phyloP scores from a whole-genome alignment of 2,113 vertebrate genomes.

The Limanda limanda region DNA sequence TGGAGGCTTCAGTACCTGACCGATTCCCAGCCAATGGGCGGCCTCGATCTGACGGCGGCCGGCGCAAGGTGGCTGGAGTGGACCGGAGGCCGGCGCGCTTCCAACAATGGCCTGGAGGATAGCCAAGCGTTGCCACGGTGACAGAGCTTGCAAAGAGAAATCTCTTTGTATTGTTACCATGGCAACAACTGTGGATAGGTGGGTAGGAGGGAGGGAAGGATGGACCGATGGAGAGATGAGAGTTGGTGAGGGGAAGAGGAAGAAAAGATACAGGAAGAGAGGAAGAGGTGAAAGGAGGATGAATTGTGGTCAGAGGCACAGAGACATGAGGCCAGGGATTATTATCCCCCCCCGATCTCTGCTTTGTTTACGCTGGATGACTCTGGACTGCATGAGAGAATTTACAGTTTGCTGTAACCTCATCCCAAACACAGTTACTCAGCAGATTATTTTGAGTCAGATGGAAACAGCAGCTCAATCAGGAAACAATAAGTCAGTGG shows the following conservation, averaged over 20 bases:
- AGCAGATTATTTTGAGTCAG: conserved; percentile 69
- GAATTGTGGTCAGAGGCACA: conserved; percentile 17
- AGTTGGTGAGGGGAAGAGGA: conserved; percentile 13
- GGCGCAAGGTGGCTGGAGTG: conserved; percentile 26
- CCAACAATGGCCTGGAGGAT: conserved; percentile 76
- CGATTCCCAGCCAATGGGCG: neutral
- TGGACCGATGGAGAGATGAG: conserved; percentile 17
- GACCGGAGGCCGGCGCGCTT: conserved; percentile 52
- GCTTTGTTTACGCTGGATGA: conserved; percentile 61
- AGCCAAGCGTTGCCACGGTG: conserved; percentile 80
- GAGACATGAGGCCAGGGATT: conserved; percentile 37
- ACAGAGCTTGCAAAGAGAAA: conserved; percentile 74
- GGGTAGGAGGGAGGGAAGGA: conserved; percentile 25
- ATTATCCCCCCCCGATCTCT: conserved; percentile 38
- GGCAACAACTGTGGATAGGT: conserved; percentile 76
- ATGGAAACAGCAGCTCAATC: conserved; percentile 32
- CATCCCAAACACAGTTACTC: conserved; percentile 75
- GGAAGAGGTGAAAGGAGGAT: conserved; percentile 16
- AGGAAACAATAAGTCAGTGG: conserved; percentile 43
- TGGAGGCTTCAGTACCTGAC: conserved; percentile 29
- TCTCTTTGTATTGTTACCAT: conserved; percentile 82
- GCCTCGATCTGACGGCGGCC: conserved; percentile 35
- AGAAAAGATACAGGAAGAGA: neutral
- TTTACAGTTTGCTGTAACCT: conserved; percentile 66
- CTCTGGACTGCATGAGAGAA: conserved; percentile 61